Percentiles rank a stretch among this genome's conserved stretches.
phyloP scores from a whole-genome alignment of 2,797 vertebrate species.

The Schizopygopsis pylzovi region DNA sequence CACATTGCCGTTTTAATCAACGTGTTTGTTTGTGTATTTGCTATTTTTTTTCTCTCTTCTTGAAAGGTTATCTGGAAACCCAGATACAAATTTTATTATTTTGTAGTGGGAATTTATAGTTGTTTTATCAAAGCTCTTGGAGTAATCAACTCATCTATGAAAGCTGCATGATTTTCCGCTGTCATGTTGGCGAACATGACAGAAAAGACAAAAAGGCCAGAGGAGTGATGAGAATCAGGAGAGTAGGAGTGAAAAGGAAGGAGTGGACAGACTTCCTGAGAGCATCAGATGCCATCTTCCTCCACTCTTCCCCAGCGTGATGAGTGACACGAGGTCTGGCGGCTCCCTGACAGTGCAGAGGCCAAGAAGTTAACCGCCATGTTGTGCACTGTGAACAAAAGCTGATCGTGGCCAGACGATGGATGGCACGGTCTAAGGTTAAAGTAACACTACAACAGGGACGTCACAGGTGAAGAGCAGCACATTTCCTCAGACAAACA shows the following conservation, averaged over 20 bases:
- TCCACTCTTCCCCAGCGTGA: slow-evolving; percentile 44
- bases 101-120: slow-evolving; percentile 9
- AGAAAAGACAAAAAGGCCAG: slow-evolving; percentile 44
- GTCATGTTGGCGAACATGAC: slow-evolving; percentile 43
- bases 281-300: slow-evolving; percentile 51
- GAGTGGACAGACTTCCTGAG: slow-evolving; percentile 58
- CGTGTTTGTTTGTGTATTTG: neutral
- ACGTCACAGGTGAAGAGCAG: slow-evolving; percentile 20
- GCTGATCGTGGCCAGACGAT: neutral
- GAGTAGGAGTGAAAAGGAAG: slow-evolving; percentile 52
- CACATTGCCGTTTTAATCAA: neutral
- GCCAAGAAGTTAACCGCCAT: slow-evolving; percentile 10
- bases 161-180: neutral
- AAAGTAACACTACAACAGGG: slow-evolving; percentile 1
- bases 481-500: slow-evolving; percentile 16
- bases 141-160: neutral
- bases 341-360: slow-evolving; percentile 1
- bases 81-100: neutral
- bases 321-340: slow-evolving; percentile 52
- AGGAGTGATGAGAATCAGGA: slow-evolving; percentile 61
- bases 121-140: slow-evolving; percentile 43
- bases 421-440: neutral
- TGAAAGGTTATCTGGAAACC: neutral
- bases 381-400: neutral
- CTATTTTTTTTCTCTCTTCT: neutral